phyloP scores from a whole-genome alignment of 2,888 invertebrate genomes.

The Globia sparganii region DNA sequence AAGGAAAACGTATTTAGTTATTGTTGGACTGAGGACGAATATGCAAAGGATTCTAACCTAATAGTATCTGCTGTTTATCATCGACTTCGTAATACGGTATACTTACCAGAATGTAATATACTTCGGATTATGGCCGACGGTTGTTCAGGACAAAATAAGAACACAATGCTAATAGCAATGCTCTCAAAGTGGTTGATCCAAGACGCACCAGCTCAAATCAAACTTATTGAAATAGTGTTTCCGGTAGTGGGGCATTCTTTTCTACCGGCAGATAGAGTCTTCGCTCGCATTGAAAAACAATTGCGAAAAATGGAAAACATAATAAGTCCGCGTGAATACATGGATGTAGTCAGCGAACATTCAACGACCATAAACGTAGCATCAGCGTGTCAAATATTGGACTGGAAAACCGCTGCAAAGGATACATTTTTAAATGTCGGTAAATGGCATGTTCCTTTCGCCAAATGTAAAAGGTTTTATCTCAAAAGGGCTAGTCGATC shows the following conservation, averaged over 20 bases:
- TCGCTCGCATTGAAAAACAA: background rate
- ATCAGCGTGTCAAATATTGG: background rate
- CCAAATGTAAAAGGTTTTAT: conserved; percentile 14
- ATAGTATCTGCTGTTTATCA: background rate
- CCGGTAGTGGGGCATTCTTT: background rate
- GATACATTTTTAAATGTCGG: no score
- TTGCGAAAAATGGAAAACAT: background rate
- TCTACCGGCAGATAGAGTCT: background rate
- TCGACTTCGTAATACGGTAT: background rate
- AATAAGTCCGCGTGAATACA: background rate
- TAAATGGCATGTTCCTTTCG: conserved; percentile 5
- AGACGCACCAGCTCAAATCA: background rate
- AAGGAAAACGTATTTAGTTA: background rate
- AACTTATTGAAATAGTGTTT: no score
- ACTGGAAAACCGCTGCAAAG: background rate
- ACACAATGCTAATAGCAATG: no score
- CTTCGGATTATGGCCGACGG: no score
- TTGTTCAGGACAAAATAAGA: no score
- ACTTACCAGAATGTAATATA: background rate
- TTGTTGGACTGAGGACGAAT: background rate
- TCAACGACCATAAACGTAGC: background rate
- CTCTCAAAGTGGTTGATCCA: background rate
- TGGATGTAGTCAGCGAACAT: background rate
- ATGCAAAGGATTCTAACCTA: background rate
- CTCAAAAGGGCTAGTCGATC: background rate